Evolutionary conservation across 2,113 vertebrate genomes (phyloP).

Genomic region (Sapayoa aenigma): DNA sequence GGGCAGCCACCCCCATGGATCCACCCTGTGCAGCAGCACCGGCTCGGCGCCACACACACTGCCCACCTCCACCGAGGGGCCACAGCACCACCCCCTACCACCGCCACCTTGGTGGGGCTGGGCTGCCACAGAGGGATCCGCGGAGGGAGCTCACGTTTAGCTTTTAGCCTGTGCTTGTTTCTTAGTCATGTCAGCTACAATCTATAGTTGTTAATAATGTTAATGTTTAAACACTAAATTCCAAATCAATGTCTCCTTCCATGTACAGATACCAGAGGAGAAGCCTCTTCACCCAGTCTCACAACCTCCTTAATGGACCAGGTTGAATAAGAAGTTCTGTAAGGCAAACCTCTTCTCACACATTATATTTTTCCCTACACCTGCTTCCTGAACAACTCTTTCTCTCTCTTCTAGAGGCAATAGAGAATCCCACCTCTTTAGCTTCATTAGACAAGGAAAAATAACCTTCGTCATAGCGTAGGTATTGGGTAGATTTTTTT

Average conservation of each 20-base stretch:
- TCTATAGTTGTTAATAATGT: not conserved
- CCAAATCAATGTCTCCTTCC: not conserved
- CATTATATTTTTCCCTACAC: not conserved
- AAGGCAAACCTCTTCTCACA: not conserved
- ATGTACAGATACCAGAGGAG: fast-evolving
- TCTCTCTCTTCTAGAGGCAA: not conserved
- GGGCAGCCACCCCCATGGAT: no score
- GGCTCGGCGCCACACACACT: no score
- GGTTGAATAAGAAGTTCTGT: not conserved
- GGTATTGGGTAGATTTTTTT: not conserved
- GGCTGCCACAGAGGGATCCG: no score
- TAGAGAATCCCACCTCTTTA: not conserved
- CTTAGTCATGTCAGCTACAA: not conserved
- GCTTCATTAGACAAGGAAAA: not conserved
- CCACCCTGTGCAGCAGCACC: no score
- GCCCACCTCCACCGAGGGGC: no score
- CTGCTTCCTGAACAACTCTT: not conserved
- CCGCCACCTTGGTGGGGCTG: no score
- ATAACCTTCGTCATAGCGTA: not conserved
- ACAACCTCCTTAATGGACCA: not conserved
- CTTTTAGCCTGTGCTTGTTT: no score
- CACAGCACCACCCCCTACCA: no score
- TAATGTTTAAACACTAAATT: not conserved
- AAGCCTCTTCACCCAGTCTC: not conserved
- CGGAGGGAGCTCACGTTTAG: no score